phyloP scores from a whole-genome alignment of 2,797 vertebrate species.

The Trichosurus vulpecula region DNA sequence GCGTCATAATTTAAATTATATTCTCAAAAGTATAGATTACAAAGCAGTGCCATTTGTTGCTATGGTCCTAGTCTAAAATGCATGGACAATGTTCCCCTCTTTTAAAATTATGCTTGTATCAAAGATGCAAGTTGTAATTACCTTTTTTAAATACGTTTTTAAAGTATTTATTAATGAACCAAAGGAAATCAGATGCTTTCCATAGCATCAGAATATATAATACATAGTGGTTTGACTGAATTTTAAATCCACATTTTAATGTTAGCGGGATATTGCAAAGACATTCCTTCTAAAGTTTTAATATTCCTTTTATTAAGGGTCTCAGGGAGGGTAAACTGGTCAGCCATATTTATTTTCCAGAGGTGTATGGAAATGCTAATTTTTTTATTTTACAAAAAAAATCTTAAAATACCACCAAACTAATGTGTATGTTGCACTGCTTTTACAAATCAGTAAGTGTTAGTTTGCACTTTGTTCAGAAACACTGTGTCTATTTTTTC shows the following conservation, averaged over 20 bases:
- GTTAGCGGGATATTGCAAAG: constrained; percentile 88
- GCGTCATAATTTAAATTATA: constrained; percentile 73
- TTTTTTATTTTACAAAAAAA: constrained; percentile 84
- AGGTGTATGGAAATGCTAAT: constrained; percentile 84
- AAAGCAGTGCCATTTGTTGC: constrained; percentile 81
- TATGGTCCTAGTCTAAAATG: constrained; percentile 73
- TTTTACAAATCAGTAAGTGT: constrained; percentile 84
- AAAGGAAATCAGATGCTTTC: constrained; percentile 87
- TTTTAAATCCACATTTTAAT: constrained; percentile 87
- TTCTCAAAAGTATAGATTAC: constrained; percentile 62
- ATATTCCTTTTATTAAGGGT: constrained; percentile 88
- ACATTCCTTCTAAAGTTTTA: constrained; percentile 90
- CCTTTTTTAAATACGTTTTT: constrained; percentile 92
- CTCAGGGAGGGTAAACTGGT: constrained; percentile 90
- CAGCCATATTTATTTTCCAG: constrained; percentile 90
- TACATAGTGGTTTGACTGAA: constrained; percentile 88
- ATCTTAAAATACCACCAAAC: constrained; percentile 85
- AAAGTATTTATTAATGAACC: constrained; percentile 88
- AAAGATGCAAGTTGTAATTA: constrained; percentile 93
- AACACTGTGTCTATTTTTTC: constrained; percentile 80
- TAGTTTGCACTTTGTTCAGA: constrained; percentile 81
- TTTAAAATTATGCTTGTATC: constrained; percentile 92
- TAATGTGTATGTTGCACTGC: constrained; percentile 87
- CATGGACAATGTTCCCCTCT: constrained; percentile 86
- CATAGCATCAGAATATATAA: constrained; percentile 86